These are phyloP conservation scores for Erinaceus europaeus DNA, from an alignment of 2,113 vertebrate genomes.

Conservation along the genomic window DNA sequence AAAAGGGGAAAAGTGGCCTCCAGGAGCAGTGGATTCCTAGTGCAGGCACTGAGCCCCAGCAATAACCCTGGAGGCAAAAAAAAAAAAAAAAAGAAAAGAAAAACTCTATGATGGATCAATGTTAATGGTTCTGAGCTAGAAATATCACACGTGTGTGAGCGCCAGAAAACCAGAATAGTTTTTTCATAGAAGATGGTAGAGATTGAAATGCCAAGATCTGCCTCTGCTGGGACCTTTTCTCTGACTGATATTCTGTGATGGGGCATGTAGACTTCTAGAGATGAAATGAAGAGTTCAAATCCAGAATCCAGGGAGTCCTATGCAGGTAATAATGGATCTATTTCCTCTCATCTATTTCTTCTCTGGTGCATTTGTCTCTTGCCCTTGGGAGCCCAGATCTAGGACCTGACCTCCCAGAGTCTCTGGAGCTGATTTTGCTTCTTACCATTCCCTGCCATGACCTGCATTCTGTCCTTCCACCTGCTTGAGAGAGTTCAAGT, in stretches of 20 bases:
- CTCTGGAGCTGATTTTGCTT: background rate
- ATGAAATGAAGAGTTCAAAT: background rate
- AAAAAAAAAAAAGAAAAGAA: too few species aligned
- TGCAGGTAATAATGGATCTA: background rate
- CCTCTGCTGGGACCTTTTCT: background rate
- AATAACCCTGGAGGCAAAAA: too few species aligned
- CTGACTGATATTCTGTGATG: background rate
- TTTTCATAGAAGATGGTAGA: background rate
- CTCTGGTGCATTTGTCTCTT: background rate
- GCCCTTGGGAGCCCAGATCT: background rate
- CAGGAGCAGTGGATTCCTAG: too few species aligned
- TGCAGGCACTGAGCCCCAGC: too few species aligned
- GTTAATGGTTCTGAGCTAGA: background rate
- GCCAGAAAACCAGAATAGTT: background rate
- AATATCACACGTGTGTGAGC: background rate
- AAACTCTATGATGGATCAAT: background rate
- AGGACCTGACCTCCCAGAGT: background rate
- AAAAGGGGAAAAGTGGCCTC: too few species aligned
- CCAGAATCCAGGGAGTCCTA: background rate
- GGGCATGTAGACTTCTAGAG: background rate
- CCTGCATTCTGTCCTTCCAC: background rate
- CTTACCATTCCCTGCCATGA: background rate
- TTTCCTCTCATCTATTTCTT: conserved; percentile 9
- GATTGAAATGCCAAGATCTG: background rate
- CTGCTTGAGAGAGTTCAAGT: background rate